Evolutionary conservation across 2,888 invertebrate genomes (phyloP), one percentile per base, ranked within the genome.

Genomic region (Acrobasis suavella): DNA sequence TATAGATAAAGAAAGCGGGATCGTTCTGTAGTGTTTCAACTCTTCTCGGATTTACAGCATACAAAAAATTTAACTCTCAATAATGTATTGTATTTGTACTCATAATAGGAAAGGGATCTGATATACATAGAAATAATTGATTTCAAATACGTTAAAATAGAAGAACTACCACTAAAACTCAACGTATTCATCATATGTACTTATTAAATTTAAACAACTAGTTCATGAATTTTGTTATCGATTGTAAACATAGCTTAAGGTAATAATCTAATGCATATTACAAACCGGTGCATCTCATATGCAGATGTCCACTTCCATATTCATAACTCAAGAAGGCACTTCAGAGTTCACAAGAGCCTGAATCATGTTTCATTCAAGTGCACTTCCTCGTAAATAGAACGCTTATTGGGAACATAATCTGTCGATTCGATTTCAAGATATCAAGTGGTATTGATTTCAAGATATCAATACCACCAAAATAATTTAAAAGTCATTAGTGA

Each of bases 241-340:
- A 9, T 46, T 46, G 46, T 46, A 6, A 56, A 9, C 17, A 56
- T 17, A 22, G 22, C 16, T 16, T 17, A 10, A 14, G 3, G 1
- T 2, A 22, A 56, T 56, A 42, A 46, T 56, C 14, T 5, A 8
- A 62, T 56, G 52, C 58, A 63, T 59, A 50, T 52, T 58, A 62
- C 54, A 50, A 56, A 42, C 42, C 56, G 56, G 8, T 42, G 22
- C 56, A 56, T 56, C n/a, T 50, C 56, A 59, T 37, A 59, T 59
- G 49, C 58, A 59, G 58, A 50, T 50, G 49, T 50, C 50, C 58
- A 59, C 58, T 59, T 50, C 15, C 49, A 49, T 50, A 59, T 59
- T 59, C 49, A 59, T 59, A 59, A 50, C 58, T 59, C 37, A 32
- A 59, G 32, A 32, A 50, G 17, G 2, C 10, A 37, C 58, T 49